Evolutionary conservation across 1,140 invertebrate species (phyloP).

Genomic region (Halesus radiatus): DNA sequence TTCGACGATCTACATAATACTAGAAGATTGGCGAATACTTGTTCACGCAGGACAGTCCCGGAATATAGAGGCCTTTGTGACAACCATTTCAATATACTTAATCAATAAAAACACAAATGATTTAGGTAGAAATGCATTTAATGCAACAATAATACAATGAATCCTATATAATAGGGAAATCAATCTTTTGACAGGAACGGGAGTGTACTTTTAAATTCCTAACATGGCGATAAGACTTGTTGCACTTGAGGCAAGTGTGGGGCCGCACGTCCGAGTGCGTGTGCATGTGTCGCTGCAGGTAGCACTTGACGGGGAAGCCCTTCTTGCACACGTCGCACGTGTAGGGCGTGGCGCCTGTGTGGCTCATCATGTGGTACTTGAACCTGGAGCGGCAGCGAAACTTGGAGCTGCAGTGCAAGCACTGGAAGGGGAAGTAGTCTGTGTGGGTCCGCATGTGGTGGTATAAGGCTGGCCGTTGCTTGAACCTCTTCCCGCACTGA

Average conservation of each 20-base stretch:
- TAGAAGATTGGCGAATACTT: no score
- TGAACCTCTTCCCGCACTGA: slow-evolving; percentile 70
- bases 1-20: no score
- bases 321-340: slow-evolving; percentile 41
- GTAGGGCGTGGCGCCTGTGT: slow-evolving; percentile 35
- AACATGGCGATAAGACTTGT: slow-evolving; percentile 51
- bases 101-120: not conserved
- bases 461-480: slow-evolving; percentile 67
- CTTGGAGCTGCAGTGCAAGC: slow-evolving; percentile 52
- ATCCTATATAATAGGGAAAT: not conserved
- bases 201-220: slow-evolving; percentile 14
- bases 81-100: no score
- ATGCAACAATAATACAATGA: not conserved
- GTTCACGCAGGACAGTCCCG: no score
- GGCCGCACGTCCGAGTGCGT: slow-evolving; percentile 62
- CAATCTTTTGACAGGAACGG: slow-evolving; percentile 7
- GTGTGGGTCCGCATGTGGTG: slow-evolving; percentile 67
- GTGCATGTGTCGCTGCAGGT: slow-evolving; percentile 41
- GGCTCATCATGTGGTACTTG: slow-evolving; percentile 56
- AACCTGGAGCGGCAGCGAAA: slow-evolving; percentile 60
- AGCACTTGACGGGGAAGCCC: slow-evolving; percentile 32
- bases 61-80: no score
- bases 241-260: slow-evolving; percentile 55
- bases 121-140: not conserved
- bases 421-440: slow-evolving; percentile 48